A percentile compares a stretch with the other conserved stretches of the same genome.
These are phyloP conservation scores for Zaprionus lachaisei DNA, from an alignment of 1,140 invertebrate species.

Conservation along the genomic window DNA sequence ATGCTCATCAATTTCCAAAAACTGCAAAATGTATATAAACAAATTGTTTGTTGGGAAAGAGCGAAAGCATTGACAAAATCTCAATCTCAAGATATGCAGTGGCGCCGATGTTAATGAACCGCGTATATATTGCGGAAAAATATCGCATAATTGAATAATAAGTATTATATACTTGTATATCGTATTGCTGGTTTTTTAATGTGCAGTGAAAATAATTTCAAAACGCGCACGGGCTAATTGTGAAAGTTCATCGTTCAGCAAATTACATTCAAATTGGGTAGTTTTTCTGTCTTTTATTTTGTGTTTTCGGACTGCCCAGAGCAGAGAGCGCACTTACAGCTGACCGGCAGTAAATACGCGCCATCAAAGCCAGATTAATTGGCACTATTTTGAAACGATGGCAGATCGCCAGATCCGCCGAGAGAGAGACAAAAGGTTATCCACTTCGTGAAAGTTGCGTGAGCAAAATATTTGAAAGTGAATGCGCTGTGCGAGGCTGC, in stretches of 20 bases:
- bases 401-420: background rate
- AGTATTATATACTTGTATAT: constrained; percentile 12
- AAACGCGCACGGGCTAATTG: constrained; percentile 56
- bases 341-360: background rate
- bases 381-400: background rate
- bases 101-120: constrained; percentile 61
- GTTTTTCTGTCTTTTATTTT: constrained; percentile 14
- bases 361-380: constrained; percentile 8
- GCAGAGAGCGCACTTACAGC: background rate
- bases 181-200: constrained; percentile 21
- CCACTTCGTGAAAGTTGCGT: constrained; percentile 65
- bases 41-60: background rate
- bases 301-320: constrained; percentile 7
- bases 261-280: constrained; percentile 62
- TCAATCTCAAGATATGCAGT: constrained; percentile 21
- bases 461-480: constrained; percentile 68
- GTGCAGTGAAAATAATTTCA: constrained; percentile 49
- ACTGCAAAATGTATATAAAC: constrained; percentile 13
- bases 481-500: constrained; percentile 52
- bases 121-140: constrained; percentile 48
- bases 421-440: constrained; percentile 42
- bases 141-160: constrained; percentile 56
- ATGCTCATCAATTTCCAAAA: constrained; percentile 21
- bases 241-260: constrained; percentile 69
- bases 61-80: constrained; percentile 47